These are phyloP conservation scores for Platysteira castanea DNA, from an alignment of 2,113 vertebrate species.

Conservation along the genomic window DNA sequence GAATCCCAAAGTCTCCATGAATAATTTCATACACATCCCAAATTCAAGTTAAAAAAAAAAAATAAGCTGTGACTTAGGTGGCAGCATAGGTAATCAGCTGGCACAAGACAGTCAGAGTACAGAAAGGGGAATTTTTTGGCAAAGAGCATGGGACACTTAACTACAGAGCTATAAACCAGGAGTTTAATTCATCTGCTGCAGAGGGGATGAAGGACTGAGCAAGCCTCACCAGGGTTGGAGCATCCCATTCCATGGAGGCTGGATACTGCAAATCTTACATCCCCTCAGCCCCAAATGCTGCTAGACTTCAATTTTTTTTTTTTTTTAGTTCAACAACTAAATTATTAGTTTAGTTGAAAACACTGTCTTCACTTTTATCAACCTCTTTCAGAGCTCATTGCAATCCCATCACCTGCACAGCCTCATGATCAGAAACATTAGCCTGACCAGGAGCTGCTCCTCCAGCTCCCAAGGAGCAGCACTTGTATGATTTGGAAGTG, in stretches of 20 bases:
- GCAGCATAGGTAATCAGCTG: neutral
- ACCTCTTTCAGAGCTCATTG: neutral
- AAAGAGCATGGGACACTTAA: neutral
- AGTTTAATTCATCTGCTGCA: neutral
- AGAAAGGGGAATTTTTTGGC: neutral
- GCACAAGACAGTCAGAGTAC: neutral
- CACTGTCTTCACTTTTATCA: neutral
- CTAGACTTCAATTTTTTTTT: neutral
- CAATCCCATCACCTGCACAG: neutral
- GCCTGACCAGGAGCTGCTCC: neutral
- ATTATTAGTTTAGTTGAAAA: neutral
- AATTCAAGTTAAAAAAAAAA: neutral
- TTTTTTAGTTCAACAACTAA: neutral
- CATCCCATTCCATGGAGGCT: fast-evolving
- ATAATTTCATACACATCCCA: neutral
- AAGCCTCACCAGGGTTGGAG: neutral
- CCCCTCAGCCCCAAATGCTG: neutral
- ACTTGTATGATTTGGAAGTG: neutral
- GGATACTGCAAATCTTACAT: neutral
- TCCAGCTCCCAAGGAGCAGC: neutral
- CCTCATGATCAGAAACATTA: neutral
- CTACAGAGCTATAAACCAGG: neutral
- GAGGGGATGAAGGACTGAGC: neutral
- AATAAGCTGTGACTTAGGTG: neutral
- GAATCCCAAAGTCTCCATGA: neutral